Evolutionary conservation across 92 coral and sea anemone genomes (phyloP).

Genomic region (Chrysogorgia sp.): DNA sequence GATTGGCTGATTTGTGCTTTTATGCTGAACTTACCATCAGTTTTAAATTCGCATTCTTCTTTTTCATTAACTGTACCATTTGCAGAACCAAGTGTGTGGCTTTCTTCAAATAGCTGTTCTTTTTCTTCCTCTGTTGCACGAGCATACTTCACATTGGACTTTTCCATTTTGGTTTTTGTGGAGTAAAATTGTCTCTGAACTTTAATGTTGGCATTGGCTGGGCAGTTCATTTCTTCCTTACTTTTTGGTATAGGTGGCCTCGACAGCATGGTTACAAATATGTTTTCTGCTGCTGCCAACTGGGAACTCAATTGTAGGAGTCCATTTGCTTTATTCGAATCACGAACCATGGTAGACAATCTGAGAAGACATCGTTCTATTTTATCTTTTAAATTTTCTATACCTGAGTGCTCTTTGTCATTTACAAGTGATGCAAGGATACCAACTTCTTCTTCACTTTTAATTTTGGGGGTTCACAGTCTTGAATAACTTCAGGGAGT

Average conservation of each 20-base stretch:
- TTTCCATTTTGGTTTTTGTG: conserved; percentile 47
- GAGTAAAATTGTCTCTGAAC: conserved; percentile 53
- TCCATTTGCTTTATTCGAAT: not conserved
- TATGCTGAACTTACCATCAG: too few relatives aligned
- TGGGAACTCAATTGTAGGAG: not conserved
- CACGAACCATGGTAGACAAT: not conserved
- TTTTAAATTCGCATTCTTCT: too few relatives aligned
- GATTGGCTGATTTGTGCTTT: too few relatives aligned
- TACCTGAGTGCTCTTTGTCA: not conserved
- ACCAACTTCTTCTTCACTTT: not conserved
- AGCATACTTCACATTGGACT: conserved; percentile 43
- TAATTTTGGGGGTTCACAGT: too few relatives aligned
- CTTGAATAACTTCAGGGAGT: too few relatives aligned
- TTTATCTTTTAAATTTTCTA: not conserved
- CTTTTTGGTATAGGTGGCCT: not conserved
- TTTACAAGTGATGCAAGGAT: not conserved
- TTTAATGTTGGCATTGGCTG: conserved; percentile 55
- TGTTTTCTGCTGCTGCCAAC: not conserved
- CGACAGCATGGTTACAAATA: not conserved
- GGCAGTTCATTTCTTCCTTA: not conserved
- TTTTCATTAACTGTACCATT: too few relatives aligned
- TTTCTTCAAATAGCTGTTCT: not conserved
- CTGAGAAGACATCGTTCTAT: not conserved
- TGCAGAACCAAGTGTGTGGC: not conserved
- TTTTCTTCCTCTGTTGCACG: conserved; percentile 54